Conservation (phyloP, 2,113 vertebrate genomes). For the Globicephala melas region DNA sequence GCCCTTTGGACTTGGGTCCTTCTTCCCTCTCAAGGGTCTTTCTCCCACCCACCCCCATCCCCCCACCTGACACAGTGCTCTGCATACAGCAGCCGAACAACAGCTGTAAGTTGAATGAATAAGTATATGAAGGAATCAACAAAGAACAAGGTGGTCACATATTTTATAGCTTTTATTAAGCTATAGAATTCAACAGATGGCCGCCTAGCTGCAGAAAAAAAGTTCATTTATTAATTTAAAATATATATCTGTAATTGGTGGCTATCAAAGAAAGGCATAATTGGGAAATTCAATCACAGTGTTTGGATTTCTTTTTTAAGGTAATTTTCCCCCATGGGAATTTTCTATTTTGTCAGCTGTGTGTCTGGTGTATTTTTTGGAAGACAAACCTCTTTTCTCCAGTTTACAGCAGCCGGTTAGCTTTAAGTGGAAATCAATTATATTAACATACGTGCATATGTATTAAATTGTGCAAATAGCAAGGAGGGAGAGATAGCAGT, state of each 20-base stretch:
- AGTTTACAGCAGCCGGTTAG: not conserved
- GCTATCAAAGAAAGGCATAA: not conserved
- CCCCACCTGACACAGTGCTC: fast-evolving
- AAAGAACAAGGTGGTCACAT: not conserved
- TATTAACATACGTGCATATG: not conserved
- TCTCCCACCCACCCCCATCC: not conserved
- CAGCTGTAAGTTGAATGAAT: not conserved
- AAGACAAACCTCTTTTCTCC: not conserved
- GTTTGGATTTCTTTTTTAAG: not conserved
- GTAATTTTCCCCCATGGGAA: not conserved
- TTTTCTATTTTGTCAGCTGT: not conserved
- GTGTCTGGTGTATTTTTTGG: not conserved
- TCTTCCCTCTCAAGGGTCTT: not conserved
- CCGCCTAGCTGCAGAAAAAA: not conserved
- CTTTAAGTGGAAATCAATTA: not conserved
- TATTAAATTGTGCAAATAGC: not conserved
- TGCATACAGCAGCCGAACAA: not conserved
- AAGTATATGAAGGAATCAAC: not conserved
- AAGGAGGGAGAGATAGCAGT: not conserved
- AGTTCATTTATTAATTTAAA: not conserved
- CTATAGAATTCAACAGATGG: not conserved
- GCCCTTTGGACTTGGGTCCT: not conserved
- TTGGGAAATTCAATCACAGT: not conserved
- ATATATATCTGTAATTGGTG: not conserved
- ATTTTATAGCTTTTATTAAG: not conserved